These are phyloP conservation scores for Alexandromys fortis DNA, from an alignment of 2,113 vertebrate species.

Conservation along the genomic window DNA sequence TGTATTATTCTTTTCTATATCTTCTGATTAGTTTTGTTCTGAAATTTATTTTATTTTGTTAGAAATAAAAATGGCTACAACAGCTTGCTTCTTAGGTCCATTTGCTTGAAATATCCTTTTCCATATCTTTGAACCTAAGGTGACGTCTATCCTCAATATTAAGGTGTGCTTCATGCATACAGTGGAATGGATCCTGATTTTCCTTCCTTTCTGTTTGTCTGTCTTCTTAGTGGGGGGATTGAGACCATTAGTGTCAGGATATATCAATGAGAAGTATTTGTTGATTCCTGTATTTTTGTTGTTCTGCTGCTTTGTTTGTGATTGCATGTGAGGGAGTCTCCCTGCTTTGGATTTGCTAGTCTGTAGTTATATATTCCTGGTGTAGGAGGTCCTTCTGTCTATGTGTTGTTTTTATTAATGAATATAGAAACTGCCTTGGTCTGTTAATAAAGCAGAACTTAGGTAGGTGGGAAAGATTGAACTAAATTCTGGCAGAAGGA, in stretches of 20 bases:
- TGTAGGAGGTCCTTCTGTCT: no score
- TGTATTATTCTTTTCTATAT: background rate
- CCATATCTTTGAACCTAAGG: background rate
- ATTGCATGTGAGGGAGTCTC: background rate
- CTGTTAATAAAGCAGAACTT: no score
- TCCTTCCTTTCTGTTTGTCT: background rate
- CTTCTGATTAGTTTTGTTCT: background rate
- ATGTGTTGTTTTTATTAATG: no score
- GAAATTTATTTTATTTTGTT: background rate
- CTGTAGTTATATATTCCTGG: background rate
- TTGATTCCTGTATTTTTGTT: background rate
- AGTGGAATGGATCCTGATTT: background rate
- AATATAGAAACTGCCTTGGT: no score
- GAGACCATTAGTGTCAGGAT: background rate
- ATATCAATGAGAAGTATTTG: background rate
- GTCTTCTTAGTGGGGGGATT: background rate
- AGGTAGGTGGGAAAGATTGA: no score
- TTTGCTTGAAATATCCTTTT: background rate
- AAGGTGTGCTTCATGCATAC: background rate
- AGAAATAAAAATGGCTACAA: background rate
- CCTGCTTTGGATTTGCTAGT: background rate
- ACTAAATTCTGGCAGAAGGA: no score
- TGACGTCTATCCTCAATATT: background rate
- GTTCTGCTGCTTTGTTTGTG: background rate
- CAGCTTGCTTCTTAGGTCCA: background rate